These are phyloP conservation scores for Apis florea DNA, from an alignment of 1,140 invertebrate species.

Conservation along the genomic window DNA sequence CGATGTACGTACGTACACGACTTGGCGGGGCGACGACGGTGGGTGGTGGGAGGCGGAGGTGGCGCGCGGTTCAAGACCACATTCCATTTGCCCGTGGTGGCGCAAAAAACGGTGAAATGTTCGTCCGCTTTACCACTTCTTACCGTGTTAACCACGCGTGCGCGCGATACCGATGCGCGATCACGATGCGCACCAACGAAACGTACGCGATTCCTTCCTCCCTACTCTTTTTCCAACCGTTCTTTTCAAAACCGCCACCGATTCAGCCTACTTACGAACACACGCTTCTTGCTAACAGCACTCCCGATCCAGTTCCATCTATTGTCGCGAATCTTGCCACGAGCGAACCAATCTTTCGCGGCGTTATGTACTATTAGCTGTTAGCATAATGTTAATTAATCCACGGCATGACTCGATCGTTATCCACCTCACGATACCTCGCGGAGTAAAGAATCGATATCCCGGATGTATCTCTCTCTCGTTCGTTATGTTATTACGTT, in stretches of 20 bases:
- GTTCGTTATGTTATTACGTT: neutral
- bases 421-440: constrained; percentile 56
- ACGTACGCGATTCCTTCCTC: constrained; percentile 11
- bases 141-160: constrained; percentile 38
- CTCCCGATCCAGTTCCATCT: too few relatives aligned
- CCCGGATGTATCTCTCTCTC: constrained; percentile 25
- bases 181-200: constrained; percentile 32
- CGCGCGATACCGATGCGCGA: constrained; percentile 45
- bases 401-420: constrained; percentile 60
- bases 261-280: neutral
- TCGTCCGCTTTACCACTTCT: constrained; percentile 52
- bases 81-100: constrained; percentile 43
- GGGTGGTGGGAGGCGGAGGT: neutral
- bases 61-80: constrained; percentile 13
- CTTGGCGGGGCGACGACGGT: too few relatives aligned
- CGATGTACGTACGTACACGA: constrained; percentile 14
- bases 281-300: too few relatives aligned
- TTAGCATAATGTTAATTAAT: constrained; percentile 68
- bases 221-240: neutral
- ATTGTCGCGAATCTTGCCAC: too few relatives aligned
- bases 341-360: too few relatives aligned
- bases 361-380: neutral
- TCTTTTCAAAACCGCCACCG: neutral
- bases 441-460: constrained; percentile 54
- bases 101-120: constrained; percentile 60